These are phyloP conservation scores for Scytalopus superciliaris DNA, from an alignment of 2,113 vertebrate species.

Conservation along the genomic window DNA sequence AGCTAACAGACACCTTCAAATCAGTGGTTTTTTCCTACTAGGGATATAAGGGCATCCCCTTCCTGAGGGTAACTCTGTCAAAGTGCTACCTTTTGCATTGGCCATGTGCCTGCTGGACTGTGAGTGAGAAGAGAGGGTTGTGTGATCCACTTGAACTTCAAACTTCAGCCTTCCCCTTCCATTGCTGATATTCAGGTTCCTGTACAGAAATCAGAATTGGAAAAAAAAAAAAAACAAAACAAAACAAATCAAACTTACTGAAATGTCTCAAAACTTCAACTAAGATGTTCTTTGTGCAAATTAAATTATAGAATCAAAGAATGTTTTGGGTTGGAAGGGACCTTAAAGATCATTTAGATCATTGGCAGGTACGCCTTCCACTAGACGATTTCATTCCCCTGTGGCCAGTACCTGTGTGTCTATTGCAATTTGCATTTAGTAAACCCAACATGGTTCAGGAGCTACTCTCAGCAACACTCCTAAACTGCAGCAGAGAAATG, in stretches of 20 bases:
- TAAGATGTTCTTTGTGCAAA: not conserved
- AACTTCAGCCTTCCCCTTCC: not conserved
- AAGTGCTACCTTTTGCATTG: not conserved
- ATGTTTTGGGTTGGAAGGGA: not conserved
- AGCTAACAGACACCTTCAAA: not conserved
- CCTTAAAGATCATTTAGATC: not conserved
- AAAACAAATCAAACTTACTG: not conserved
- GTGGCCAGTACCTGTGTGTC: not conserved
- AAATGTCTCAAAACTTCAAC: not conserved
- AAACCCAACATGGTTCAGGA: not conserved
- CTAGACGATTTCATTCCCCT: not conserved
- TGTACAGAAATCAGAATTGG: not conserved
- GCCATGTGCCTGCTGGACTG: rapidly evolving
- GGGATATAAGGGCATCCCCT: not conserved
- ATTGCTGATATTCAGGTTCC: not conserved
- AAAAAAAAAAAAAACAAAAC: no score
- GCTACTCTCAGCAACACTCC: not conserved
- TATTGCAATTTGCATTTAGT: not conserved
- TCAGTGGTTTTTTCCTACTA: not conserved
- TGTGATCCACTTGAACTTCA: not conserved
- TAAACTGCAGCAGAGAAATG: not conserved
- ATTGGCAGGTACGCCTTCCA: not conserved
- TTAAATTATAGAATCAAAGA: not conserved
- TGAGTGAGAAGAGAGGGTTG: not conserved
- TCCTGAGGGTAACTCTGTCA: not conserved